phyloP scores from a whole-genome alignment of 2,888 invertebrate genomes.

The Blastobasis lacticolella region DNA sequence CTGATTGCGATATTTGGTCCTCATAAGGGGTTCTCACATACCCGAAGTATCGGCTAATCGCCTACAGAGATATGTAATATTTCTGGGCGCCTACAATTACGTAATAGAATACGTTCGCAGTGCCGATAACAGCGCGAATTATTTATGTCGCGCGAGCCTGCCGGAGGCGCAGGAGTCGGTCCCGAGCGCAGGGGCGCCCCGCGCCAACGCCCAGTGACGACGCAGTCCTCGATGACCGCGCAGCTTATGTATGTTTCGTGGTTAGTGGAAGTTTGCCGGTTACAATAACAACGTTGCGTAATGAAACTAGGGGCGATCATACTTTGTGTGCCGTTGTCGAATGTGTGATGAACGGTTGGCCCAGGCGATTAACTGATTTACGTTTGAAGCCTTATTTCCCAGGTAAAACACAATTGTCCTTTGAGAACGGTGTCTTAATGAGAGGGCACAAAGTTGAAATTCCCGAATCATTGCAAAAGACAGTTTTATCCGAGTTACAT shows the following conservation, averaged over 20 bases:
- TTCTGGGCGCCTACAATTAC: too few relatives aligned
- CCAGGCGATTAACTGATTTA: constrained; percentile 7
- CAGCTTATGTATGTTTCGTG: constrained; percentile 15
- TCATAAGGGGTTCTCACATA: too few relatives aligned
- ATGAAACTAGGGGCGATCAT: constrained; percentile 9
- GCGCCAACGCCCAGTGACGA: neutral
- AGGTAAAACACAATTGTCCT: constrained; percentile 14
- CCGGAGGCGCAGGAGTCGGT: too few relatives aligned
- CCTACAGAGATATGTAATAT: too few relatives aligned
- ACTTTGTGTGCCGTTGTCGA: constrained; percentile 4
- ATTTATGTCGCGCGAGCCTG: too few relatives aligned
- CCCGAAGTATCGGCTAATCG: too few relatives aligned
- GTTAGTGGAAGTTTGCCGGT: constrained; percentile 11
- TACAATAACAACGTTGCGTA: constrained; percentile 5
- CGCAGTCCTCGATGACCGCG: constrained; percentile 7
- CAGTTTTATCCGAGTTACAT: constrained; percentile 13
- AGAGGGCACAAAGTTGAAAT: constrained; percentile 19
- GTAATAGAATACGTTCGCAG: too few relatives aligned
- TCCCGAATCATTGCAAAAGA: constrained; percentile 10
- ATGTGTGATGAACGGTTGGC: constrained; percentile 15
- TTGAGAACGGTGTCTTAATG: constrained; percentile 18
- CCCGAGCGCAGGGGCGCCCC: neutral
- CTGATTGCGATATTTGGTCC: too few relatives aligned
- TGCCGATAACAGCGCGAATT: too few relatives aligned
- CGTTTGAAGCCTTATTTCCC: constrained; percentile 11